Conservation (phyloP, 2,888 invertebrate species). For the Meganola albula region DNA sequence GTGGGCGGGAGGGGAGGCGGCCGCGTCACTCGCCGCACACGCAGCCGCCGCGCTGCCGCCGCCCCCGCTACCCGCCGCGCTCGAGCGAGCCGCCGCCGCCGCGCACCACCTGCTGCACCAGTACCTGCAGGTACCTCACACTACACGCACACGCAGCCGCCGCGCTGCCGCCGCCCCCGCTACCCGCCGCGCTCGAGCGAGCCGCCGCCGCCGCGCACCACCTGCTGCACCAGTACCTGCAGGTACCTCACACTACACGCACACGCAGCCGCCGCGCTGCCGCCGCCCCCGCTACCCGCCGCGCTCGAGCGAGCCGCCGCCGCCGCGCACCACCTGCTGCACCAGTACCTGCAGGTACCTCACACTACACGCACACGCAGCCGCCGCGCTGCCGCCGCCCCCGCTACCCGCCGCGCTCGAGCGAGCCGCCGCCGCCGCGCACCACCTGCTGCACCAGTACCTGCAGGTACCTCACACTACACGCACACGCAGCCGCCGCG, state of each 20-base stretch:
- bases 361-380: no score
- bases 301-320: no score
- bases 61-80: constrained; percentile 59
- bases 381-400: no score
- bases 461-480: no score
- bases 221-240: background rate
- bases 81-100: constrained; percentile 63
- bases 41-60: constrained; percentile 68
- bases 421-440: no score
- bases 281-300: background rate
- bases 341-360: constrained; percentile 67
- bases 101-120: constrained; percentile 68
- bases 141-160: background rate
- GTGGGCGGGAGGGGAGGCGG: constrained; percentile 67
- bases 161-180: background rate
- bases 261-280: background rate
- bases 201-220: background rate
- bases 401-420: no score
- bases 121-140: constrained; percentile 50
- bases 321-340: no score
- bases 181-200: no score
- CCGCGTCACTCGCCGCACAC: constrained; percentile 59
- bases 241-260: background rate
- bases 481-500: no score
- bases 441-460: no score